phyloP scores from a whole-genome alignment of 1,140 invertebrate genomes.

The Meloidogyne hapla region DNA sequence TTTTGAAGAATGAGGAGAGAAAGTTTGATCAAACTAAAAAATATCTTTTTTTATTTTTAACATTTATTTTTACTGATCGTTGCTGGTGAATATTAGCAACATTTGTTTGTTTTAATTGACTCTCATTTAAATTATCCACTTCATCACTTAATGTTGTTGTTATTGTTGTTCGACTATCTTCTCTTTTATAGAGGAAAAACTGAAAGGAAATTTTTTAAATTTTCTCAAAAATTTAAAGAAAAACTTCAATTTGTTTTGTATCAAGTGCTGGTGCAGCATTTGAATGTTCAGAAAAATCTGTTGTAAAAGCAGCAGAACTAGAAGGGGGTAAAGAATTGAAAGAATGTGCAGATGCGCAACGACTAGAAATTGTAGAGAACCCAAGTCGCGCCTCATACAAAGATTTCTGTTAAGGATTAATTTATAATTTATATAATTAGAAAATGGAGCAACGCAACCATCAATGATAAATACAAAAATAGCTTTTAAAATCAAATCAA shows the following conservation, averaged over 20 bases:
- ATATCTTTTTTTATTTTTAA: too few relatives aligned
- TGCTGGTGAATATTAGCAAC: neutral
- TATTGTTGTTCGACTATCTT: neutral
- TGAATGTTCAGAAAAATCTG: neutral
- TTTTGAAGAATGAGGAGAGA: neutral
- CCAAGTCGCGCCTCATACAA: too few relatives aligned
- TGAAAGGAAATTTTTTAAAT: neutral
- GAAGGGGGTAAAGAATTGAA: constrained; percentile 7
- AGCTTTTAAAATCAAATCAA: too few relatives aligned
- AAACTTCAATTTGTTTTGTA: neutral
- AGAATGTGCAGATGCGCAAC: constrained; percentile 26
- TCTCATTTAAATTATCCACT: neutral
- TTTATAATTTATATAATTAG: too few relatives aligned
- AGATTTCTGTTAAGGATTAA: too few relatives aligned
- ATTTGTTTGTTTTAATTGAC: neutral
- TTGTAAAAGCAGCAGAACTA: neutral
- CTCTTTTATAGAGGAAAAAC: neutral
- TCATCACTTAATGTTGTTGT: constrained; percentile 5
- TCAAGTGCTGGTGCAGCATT: neutral
- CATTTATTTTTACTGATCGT: neutral
- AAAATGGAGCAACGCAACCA: too few relatives aligned
- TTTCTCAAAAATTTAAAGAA: too few relatives aligned
- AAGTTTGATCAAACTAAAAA: neutral
- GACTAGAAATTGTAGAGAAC: too few relatives aligned
- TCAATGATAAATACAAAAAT: too few relatives aligned